Evolutionary conservation across 2,888 invertebrate genomes (phyloP).

Genomic region (Odontocerum albicorne): DNA sequence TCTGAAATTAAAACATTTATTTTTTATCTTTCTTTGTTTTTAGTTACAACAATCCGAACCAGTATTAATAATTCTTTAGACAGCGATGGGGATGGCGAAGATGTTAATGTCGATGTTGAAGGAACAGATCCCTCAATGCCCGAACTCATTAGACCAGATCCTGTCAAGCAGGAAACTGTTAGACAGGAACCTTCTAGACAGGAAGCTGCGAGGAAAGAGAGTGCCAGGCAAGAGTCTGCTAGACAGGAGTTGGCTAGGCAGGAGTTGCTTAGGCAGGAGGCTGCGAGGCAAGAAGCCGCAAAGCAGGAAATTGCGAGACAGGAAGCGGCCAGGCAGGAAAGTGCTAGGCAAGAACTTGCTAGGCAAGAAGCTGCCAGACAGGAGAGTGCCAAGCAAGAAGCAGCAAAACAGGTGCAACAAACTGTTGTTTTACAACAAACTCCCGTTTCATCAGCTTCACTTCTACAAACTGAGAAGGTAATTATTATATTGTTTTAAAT

Average conservation of each 20-base stretch:
- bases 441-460: conserved; percentile 28
- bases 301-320: conserved; percentile 3
- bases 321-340: not conserved
- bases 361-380: conserved; percentile 1
- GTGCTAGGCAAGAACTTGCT: not conserved
- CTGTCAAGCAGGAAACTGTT: not conserved
- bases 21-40: not conserved
- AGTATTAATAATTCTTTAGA: conserved; percentile 14
- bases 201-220: conserved; percentile 3
- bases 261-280: conserved; percentile 3
- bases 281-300: conserved; percentile 1
- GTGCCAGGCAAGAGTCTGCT: not conserved
- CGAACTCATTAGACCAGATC: conserved; percentile 1
- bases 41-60: not conserved
- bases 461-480: conserved; percentile 32
- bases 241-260: conserved; percentile 2
- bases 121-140: conserved; percentile 31
- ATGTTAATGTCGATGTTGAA: conserved; percentile 33
- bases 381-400: not conserved
- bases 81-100: conserved; percentile 34
- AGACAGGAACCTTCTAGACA: conserved; percentile 4
- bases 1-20: not conserved
- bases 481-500: not conserved
- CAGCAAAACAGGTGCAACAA: conserved; percentile 26
- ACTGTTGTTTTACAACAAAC: conserved; percentile 27